These are phyloP conservation scores for Dryoscopus gambensis DNA, from an alignment of 2,113 vertebrate genomes.

Conservation along the genomic window DNA sequence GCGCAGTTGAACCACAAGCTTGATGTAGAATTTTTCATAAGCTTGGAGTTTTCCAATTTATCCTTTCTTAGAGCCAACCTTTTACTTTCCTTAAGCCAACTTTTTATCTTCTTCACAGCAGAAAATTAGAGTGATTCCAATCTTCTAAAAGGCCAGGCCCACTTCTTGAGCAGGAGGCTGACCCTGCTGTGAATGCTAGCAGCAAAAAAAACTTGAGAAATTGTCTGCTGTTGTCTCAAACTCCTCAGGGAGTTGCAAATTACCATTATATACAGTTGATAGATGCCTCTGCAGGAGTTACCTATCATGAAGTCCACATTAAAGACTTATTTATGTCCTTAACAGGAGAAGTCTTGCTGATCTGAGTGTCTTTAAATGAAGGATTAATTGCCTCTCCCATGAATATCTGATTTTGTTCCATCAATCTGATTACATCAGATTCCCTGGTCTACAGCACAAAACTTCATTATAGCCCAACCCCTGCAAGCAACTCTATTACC, in stretches of 20 bases:
- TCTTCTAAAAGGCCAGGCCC: not conserved
- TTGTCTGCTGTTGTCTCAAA: not conserved
- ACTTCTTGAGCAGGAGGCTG: not conserved
- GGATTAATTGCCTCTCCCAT: slow-evolving; percentile 48
- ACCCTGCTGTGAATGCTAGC: not conserved
- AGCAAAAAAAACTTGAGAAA: not conserved
- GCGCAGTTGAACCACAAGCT: not conserved
- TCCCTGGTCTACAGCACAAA: slow-evolving; percentile 41
- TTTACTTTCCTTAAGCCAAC: not conserved
- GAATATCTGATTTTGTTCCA: slow-evolving; percentile 31
- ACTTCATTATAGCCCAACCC: slow-evolving; percentile 39
- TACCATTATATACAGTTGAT: not conserved
- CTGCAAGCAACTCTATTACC: slow-evolving; percentile 32
- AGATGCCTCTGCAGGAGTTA: slow-evolving; percentile 40
- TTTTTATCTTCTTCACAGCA: not conserved
- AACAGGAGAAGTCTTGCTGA: slow-evolving; percentile 35
- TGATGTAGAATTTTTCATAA: not conserved
- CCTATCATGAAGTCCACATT: slow-evolving; percentile 30
- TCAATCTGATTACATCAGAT: slow-evolving; percentile 40
- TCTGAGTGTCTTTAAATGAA: slow-evolving; percentile 24
- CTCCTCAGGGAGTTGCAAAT: not conserved
- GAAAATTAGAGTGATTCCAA: not conserved
- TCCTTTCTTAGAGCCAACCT: not conserved
- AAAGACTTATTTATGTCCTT: slow-evolving; percentile 41
- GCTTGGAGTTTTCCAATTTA: not conserved